Conservation (phyloP, 2,113 vertebrate species). For the Mirza zaza region DNA sequence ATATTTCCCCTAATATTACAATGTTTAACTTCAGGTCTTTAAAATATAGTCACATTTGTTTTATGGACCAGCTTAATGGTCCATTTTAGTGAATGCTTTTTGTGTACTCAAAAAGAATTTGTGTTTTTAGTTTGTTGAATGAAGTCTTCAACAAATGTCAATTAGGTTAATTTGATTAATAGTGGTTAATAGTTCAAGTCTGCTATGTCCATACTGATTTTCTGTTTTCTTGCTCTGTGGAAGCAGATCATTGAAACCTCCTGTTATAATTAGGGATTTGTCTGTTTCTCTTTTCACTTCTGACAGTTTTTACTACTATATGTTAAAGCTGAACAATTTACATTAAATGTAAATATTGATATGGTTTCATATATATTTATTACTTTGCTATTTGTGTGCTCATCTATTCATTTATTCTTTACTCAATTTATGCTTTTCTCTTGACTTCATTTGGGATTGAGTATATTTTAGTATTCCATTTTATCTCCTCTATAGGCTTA, state of each 20-base stretch:
- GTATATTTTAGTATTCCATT: not conserved
- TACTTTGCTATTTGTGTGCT: not conserved
- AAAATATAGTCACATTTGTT: not conserved
- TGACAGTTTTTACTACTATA: not conserved
- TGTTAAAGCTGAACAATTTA: not conserved
- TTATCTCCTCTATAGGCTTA: not conserved
- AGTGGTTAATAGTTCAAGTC: not conserved
- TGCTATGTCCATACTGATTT: not conserved
- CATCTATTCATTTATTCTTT: not conserved
- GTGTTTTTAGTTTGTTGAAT: not conserved
- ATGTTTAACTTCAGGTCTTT: not conserved
- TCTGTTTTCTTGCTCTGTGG: not conserved
- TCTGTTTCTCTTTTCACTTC: not conserved
- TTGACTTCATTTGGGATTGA: not conserved
- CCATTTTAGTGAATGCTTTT: not conserved
- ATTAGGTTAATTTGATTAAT: not conserved
- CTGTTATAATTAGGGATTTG: not conserved
- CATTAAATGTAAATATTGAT: not conserved
- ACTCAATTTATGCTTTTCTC: not conserved
- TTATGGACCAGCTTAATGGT: not conserved
- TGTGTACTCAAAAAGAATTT: not conserved
- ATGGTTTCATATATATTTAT: not conserved
- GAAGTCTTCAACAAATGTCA: not conserved
- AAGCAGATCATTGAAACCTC: not conserved
- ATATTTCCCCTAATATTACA: not conserved